Percentiles rank a stretch among this genome's conserved stretches.
Evolutionary conservation across 2,113 vertebrate species (phyloP).

Genomic region (Astatoreochromis straeleni): DNA sequence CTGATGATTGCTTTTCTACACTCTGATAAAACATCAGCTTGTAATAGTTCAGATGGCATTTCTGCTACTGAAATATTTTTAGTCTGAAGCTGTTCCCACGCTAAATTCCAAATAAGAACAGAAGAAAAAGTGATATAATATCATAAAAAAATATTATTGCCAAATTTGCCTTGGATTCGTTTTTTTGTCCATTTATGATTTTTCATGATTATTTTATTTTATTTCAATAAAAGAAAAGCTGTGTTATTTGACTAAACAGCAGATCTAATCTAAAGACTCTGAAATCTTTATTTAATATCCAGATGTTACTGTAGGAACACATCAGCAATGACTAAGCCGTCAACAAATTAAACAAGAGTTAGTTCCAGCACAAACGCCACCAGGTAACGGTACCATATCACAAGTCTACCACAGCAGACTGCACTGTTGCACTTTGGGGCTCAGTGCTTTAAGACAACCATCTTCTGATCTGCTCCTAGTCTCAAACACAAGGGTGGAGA

Average conservation of each 20-base stretch:
- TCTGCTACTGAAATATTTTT: background rate
- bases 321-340: background rate
- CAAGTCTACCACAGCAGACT: background rate
- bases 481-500: background rate
- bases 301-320: background rate
- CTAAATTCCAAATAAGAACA: background rate
- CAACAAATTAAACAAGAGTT: background rate
- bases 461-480: background rate
- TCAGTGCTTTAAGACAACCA: background rate
- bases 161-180: background rate
- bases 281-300: background rate
- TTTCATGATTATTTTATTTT: background rate
- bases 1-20: background rate
- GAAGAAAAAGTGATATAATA: background rate
- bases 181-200: background rate
- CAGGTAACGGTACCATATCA: background rate
- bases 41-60: background rate
- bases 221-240: background rate
- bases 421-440: background rate
- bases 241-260: background rate
- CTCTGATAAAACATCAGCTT: background rate
- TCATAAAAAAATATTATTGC: background rate
- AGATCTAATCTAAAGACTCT: background rate
- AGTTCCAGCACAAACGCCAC: background rate
- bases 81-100: background rate